Evolutionary conservation across 1,140 invertebrate genomes (phyloP), one percentile per base, ranked within the genome.

Genomic region (Drosophila baimaii): DNA sequence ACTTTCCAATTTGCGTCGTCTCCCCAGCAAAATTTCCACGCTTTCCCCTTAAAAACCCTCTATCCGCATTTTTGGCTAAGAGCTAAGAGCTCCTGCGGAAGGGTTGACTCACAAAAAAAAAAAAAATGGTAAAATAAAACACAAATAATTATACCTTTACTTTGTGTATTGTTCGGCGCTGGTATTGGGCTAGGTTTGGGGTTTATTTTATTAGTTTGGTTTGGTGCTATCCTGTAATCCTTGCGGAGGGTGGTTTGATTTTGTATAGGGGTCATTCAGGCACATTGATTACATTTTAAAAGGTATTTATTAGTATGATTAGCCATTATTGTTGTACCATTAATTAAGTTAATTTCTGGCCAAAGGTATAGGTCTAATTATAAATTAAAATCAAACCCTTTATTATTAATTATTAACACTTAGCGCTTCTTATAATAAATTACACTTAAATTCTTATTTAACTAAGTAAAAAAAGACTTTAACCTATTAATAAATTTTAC

Each of bases 1-100:
- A 89, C 85, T 89, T 89, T 75, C 73, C 66, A 66, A 74, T 81
- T 73, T 77, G 65, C 74, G 74, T 83, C 79, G 69, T 88, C 76
- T 73, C 72, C 55, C 55, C 49, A 76, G 78, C 68, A 55, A 75
- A 75, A 62, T 81, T 89, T 73, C 39, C 56, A 64, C 54, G 84
- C 52, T 79, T 65, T 49, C 46, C 51, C 61, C 27, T 7, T n/a
- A n/a, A n/a, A 27, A 10, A 23, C 29, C 47, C 15, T 4, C 13
- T 17, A 19, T 15, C 21, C 12, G 1, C 6, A 29, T 31, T 68
- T 68, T 68, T 64, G 37, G 27, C 9, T 37, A 41, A 69, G 44
- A 47, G 27, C 9, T 37, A 41, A 69, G 44, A 47, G 35, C 35
- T 43, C 25, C 46, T 19, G 35, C 7, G 12, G 3, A 33, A n/a